Base-by-base conservation (phyloP, 2,797 vertebrate species). In the Rhodeus uyekii region DNA sequence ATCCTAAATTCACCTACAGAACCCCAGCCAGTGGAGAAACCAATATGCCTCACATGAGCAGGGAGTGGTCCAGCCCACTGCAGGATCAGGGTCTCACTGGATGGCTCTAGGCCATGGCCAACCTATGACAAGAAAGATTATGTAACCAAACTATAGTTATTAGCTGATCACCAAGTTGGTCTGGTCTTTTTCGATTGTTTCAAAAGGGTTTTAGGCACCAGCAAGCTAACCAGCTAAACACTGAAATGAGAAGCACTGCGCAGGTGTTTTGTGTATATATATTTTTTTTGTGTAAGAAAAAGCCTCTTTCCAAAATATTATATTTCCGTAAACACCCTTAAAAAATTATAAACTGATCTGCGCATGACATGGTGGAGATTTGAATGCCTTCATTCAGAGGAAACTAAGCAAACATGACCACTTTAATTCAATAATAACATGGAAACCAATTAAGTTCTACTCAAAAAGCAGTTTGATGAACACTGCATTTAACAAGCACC, bases 11-110 rank as follows among this genome's bases (percentile, higher is more conserved):
- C 97, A 44, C 97, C 97, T 75, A 95, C 94, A 32, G 97, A 98
- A 83, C 97, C 97, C 97, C 97, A 98, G 87, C 97, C 97, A 9
- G 97, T 98, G 83, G 97, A 98, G 92, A 98, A 98, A 85, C 97
- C 97, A 34, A 99, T 94, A 88, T 97, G 96, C 85, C 93, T 95
- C 86, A 98, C 95, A 92, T 97, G 96, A 73, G 90, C 94, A 63
- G 91, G 87, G 74, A 89, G 93, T 38, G 90, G 92, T 76, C 93
- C 94, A 19, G 89, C 82, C 97, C 96, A 98, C 61, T 95, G 91
- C 87, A 97, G 89, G 84, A 98, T 96, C 86, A 96, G 81, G 1
- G 96, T 96, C 87, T 96, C 95, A 84, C 95, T 97, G 90, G 96
- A 94, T 46, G 95, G 91, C 79, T 94, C 93, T 80, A 92, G 87